Percentiles rank a stretch among this genome's conserved stretches.
Conservation (phyloP, 2,888 invertebrate genomes). For the Dastarcus helophoroides region DNA sequence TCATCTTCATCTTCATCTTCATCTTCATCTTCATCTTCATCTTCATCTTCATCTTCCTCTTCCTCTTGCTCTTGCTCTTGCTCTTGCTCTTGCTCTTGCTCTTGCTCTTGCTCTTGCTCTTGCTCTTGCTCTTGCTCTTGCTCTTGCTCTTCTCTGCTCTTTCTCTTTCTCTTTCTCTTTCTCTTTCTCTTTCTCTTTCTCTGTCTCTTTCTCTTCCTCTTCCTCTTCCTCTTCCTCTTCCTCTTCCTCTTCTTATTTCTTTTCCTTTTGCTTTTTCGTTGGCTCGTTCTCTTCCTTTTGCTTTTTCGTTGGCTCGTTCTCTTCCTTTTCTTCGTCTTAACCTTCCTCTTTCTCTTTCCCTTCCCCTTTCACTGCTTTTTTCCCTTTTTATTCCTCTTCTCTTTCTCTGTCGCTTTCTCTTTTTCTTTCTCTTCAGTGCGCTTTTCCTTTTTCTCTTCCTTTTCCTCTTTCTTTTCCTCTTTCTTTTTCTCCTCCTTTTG, state of each 20-base stretch:
- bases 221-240: conserved; percentile 2
- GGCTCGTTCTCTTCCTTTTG: conserved; percentile 1
- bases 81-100: no score
- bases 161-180: neutral
- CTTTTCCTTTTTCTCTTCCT: no score
- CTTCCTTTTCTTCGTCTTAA: no score
- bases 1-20: neutral
- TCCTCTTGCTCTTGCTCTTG: no score
- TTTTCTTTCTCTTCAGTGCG: neutral
- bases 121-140: no score
- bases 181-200: neutral
- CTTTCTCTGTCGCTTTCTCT: conserved; percentile 2
- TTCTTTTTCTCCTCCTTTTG: no score
- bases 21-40: conserved; percentile 1
- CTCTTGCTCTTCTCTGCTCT: no score
- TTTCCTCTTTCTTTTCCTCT: neutral
- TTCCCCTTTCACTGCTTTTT: neutral
- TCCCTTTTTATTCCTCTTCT: no score
- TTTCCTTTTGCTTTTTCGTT: no score
- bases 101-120: no score
- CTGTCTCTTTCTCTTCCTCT: neutral
- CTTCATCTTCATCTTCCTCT: neutral
- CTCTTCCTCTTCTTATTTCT: no score
- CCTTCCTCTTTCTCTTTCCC: neutral
- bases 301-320: no score